Conservation (phyloP, 2,797 vertebrate genomes). For the Cirrhinus mrigala region DNA sequence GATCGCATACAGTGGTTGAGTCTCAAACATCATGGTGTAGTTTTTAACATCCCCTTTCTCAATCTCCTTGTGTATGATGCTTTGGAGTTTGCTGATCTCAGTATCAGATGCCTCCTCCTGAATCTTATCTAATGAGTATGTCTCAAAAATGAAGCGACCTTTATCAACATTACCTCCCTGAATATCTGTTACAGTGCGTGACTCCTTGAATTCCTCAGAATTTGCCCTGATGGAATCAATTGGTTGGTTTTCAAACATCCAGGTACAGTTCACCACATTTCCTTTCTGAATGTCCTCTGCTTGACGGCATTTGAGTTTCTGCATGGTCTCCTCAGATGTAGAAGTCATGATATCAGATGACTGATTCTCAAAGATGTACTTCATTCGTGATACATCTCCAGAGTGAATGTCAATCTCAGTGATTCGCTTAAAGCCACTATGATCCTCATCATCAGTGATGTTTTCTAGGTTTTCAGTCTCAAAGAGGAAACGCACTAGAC, state of each 20-base stretch:
- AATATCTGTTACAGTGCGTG: slow-evolving; percentile 84
- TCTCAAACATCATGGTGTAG: slow-evolving; percentile 95
- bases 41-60: slow-evolving; percentile 90
- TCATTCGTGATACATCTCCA: slow-evolving; percentile 91
- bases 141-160: slow-evolving; percentile 91
- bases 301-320: slow-evolving; percentile 83
- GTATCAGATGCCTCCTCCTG: slow-evolving; percentile 80
- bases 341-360: slow-evolving; percentile 88
- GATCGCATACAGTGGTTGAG: slow-evolving; percentile 91
- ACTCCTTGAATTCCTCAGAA: slow-evolving; percentile 67
- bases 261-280: slow-evolving; percentile 86
- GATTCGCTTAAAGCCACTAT: slow-evolving; percentile 80
- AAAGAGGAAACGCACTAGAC: slow-evolving; percentile 87
- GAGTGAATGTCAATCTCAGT: slow-evolving; percentile 86
- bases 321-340: slow-evolving; percentile 85
- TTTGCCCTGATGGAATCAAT: slow-evolving; percentile 85
- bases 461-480: slow-evolving; percentile 92
- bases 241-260: slow-evolving; percentile 91
- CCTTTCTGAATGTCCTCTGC: slow-evolving; percentile 90
- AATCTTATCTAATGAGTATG: slow-evolving; percentile 89
- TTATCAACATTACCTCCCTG: slow-evolving; percentile 89
- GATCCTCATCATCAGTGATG: slow-evolving; percentile 83
- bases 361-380: slow-evolving; percentile 89
- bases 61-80: slow-evolving; percentile 77
- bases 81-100: slow-evolving; percentile 74